These are phyloP conservation scores for Cochlearius cochlearius DNA, from an alignment of 2,113 vertebrate species.

Conservation along the genomic window DNA sequence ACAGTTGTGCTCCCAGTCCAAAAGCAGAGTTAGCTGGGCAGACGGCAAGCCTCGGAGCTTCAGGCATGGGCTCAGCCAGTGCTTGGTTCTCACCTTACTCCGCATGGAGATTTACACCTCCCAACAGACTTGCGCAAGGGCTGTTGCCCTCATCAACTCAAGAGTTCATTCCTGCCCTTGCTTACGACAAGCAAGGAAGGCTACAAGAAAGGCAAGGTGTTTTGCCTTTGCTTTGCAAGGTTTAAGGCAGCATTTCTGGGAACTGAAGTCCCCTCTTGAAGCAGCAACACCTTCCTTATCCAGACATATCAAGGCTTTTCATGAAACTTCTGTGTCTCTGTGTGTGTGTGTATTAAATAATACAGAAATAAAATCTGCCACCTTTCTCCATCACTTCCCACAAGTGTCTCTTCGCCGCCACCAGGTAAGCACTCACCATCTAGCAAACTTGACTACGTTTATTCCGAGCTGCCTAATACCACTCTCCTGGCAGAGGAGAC, in stretches of 20 bases:
- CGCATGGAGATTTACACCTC: background rate
- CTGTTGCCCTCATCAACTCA: background rate
- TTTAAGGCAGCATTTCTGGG: background rate
- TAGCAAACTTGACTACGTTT: background rate
- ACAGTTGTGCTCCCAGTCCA: background rate
- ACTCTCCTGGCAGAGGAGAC: background rate
- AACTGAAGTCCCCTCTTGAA: background rate
- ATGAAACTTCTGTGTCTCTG: background rate
- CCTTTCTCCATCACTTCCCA: background rate
- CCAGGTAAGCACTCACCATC: background rate
- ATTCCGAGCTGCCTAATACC: background rate
- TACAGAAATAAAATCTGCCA: background rate
- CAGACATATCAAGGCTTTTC: background rate
- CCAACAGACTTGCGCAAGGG: background rate
- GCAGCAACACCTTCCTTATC: background rate
- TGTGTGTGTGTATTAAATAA: background rate
- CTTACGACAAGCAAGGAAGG: background rate
- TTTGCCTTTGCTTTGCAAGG: background rate
- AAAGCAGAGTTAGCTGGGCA: background rate
- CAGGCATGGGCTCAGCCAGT: background rate
- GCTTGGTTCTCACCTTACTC: background rate
- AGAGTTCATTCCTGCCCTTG: background rate
- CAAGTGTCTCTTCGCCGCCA: background rate
- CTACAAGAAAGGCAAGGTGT: background rate
- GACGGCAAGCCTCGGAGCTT: background rate